Evolutionary conservation across 2,888 invertebrate species (phyloP).

Genomic region (Hoplodrina ambigua): DNA sequence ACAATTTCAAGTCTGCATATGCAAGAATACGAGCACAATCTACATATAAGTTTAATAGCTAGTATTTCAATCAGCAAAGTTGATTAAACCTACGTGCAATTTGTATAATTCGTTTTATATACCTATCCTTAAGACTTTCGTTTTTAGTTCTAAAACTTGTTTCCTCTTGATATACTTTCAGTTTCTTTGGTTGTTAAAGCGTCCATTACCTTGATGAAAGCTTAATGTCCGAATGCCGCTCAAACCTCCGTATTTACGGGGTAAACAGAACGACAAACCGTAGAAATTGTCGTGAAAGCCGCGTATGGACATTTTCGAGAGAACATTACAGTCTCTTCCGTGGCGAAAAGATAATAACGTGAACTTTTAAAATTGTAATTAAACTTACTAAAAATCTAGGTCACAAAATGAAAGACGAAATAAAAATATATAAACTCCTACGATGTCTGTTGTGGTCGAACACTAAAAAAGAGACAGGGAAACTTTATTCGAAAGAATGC

Average conservation of each 20-base stretch:
- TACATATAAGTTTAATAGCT: conserved; percentile 19
- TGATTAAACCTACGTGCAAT: conserved; percentile 31
- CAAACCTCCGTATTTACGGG: neutral
- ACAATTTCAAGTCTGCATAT: conserved; percentile 1
- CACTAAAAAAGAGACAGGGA: conserved; percentile 20
- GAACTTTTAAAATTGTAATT: conserved; percentile 19
- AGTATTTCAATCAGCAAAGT: conserved; percentile 13
- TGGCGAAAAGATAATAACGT: conserved; percentile 13
- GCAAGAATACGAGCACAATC: conserved; percentile 6
- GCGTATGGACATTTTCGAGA: conserved; percentile 3
- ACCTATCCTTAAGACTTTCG: conserved; percentile 50
- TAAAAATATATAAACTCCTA: conserved; percentile 4
- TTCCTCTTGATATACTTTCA: conserved; percentile 52
- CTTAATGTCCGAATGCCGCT: conserved; percentile 15
- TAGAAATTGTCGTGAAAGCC: conserved; percentile 44
- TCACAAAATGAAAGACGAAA: conserved; percentile 9
- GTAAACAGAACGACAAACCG: conserved; percentile 21
- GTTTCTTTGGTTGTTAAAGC: conserved; percentile 44
- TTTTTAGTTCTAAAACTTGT: conserved; percentile 55
- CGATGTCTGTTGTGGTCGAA: conserved; percentile 6
- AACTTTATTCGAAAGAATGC: conserved; percentile 4
- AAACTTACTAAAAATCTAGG: conserved; percentile 17
- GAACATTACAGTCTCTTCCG: conserved; percentile 12
- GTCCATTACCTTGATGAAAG: conserved; percentile 32
- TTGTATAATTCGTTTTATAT: conserved; percentile 45